Percentiles rank a stretch among this genome's conserved stretches.
phyloP scores from a whole-genome alignment of 2,797 vertebrate species.

The Ibycter americanus region DNA sequence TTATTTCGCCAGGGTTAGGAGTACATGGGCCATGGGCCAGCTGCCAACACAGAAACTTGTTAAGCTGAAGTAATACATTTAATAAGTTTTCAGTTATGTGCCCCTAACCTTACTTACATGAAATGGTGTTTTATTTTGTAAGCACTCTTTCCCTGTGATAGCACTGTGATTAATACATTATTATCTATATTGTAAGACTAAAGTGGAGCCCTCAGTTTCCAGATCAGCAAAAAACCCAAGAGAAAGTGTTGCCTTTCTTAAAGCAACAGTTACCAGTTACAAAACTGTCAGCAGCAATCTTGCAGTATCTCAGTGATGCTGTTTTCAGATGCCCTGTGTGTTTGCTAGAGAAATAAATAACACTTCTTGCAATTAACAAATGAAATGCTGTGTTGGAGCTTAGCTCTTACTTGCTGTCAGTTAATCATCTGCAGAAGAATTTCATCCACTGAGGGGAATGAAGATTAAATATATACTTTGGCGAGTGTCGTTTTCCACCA shows the following conservation, averaged over 20 bases:
- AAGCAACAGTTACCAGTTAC: not conserved
- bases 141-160: not conserved
- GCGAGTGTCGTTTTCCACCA: conserved; percentile 1
- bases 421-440: conserved; percentile 23
- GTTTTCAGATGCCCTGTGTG: not conserved
- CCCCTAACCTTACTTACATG: not conserved
- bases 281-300: not conserved
- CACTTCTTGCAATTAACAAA: conserved; percentile 44
- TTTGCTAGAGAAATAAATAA: conserved; percentile 40
- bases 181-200: not conserved
- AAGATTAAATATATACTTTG: conserved; percentile 29
- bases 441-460: not conserved
- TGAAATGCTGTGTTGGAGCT: not conserved
- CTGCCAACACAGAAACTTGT: not conserved
- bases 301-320: not conserved
- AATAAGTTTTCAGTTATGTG: not conserved
- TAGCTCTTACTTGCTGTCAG: not conserved
- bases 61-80: not conserved
- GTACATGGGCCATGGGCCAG: not conserved
- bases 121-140: not conserved
- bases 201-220: not conserved
- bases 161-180: not conserved
- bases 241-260: not conserved
- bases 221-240: not conserved
- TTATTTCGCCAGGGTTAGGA: not conserved